Evolutionary conservation across 1,140 invertebrate species (phyloP), one percentile per base, ranked within the genome.

Genomic region (Lepidostoma basale): DNA sequence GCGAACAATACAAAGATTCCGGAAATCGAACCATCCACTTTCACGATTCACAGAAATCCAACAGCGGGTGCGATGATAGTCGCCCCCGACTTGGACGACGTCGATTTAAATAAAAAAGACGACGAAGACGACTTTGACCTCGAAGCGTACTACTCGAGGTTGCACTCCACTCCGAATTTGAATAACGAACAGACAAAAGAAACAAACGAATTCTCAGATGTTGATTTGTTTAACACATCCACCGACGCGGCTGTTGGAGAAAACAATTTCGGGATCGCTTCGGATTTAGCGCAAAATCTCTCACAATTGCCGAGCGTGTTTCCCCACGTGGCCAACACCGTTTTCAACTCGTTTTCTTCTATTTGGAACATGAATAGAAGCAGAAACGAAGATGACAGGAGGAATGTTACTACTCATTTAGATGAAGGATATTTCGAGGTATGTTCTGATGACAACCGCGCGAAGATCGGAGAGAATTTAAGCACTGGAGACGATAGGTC

Each of bases 281-380:
- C 85, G 0, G 85, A 85, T 74, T 78, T 84, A 25, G 81, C 81
- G 3, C 81, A 82, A 70, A 86, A 86, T 40, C 85, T 87, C 60
- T 85, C 84, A 0, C 85, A 86, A 20, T 47, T 87, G 33, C 82
- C 81, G 0, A 80, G 76, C 0, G 81, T 84, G 10, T 59, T 84
- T 42, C 85, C 85, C 2, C 80, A 85, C 66, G 84, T 86, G 4
- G 85, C 85, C 0, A 86, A 83, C 26, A 85, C 83, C 22, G 85
- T 87, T 0, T 85, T 86, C 58, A 85, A 83, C 3, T 85, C 85
- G 3, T 87, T 87, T 70, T 85, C 85, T 0, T 86, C 81, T 62
- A 83, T 85, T 75, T 62, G 82, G 44, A 81, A 64, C 59, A 26
- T 68, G 60, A 62, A 40, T 28, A 65, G 47, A 60, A 25, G 12